Base-by-base conservation (phyloP, 2,797 vertebrate species). In the Chelidonichthys spinosus region DNA sequence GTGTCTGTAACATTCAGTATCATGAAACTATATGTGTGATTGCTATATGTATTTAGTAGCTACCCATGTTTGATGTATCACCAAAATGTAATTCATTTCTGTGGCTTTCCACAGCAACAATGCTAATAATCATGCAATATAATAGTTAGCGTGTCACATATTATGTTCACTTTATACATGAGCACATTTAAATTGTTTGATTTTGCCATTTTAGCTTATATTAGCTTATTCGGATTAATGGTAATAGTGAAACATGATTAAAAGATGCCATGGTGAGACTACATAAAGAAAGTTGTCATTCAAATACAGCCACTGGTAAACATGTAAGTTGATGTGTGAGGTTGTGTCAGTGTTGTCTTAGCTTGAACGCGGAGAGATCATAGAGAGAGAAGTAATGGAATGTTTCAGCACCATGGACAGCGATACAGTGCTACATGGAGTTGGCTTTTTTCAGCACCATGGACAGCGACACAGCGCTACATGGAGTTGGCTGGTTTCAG, bases 401-500 rank as follows among this genome's bases (percentile, higher is more conserved):
- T 11, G 11, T 5, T 68, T 72, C 42, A 78, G 55, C 55, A 58
- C 55, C 54, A 33, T 33, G 17, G 46, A 47, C 17, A 47, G 46
- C 7, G 17, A 53, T 25, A 6, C 6, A 53, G 14, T 1, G 25
- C 50, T 0, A 32, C 6, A 2, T 53, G 33, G 25, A 32, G 13
- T 8, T 35, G 0, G 14, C 14, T 7, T 2, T 11, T 15, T 32
- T 52, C n/a, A 50, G 49, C 50, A 83, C 79, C 40, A 35, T 15
- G 53, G 60, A 84, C 50, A 86, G 69, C 67, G 64, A 61, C 25
- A 43, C 11, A 73, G 1, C 0, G 5, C 2, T 8, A 1, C 13
- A 11, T 5, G 10, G 7, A 3, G 4, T 5, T 44, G 8, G 13
- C 55, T 18, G 4, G 10, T 68, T 85, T 85, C 86, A 83, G 89